These are phyloP conservation scores for Glyphotaelius pellucidus DNA, from an alignment of 2,888 invertebrate genomes.

Conservation along the genomic window DNA sequence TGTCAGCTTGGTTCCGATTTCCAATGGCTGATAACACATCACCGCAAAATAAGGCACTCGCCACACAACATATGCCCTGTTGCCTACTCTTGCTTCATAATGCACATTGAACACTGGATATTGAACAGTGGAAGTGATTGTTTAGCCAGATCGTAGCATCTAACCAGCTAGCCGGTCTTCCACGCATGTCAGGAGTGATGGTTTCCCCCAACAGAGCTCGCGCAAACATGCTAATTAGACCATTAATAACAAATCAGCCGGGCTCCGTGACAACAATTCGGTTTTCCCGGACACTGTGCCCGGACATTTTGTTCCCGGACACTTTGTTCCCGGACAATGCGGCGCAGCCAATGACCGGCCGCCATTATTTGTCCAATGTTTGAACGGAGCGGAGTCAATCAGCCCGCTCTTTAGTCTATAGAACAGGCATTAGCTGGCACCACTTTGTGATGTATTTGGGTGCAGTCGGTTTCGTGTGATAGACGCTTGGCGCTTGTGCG, in stretches of 20 bases:
- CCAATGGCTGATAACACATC: too few relatives aligned
- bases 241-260: slow-evolving; percentile 50
- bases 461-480: not conserved
- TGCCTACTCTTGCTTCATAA: not conserved
- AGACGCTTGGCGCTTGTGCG: not conserved
- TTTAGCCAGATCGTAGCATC: not conserved
- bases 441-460: not conserved
- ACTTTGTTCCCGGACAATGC: slow-evolving; percentile 38
- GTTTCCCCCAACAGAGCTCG: slow-evolving; percentile 28
- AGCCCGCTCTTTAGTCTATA: not conserved
- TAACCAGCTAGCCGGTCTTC: not conserved
- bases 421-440: slow-evolving; percentile 17
- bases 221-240: slow-evolving; percentile 45
- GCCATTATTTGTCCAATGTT: slow-evolving; percentile 34
- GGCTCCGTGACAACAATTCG: slow-evolving; percentile 42
- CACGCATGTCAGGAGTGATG: slow-evolving; percentile 13
- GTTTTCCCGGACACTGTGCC: slow-evolving; percentile 27
- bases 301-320: slow-evolving; percentile 15
- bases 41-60: too few relatives aligned
- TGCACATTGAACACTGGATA: not conserved
- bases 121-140: too few relatives aligned
- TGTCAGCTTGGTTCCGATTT: too few relatives aligned
- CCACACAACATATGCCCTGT: too few relatives aligned
- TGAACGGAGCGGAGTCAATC: slow-evolving; percentile 27
- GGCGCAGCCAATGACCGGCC: not conserved